Evolutionary conservation across 2,113 vertebrate genomes (phyloP).

Genomic region (Xerus inauris): DNA sequence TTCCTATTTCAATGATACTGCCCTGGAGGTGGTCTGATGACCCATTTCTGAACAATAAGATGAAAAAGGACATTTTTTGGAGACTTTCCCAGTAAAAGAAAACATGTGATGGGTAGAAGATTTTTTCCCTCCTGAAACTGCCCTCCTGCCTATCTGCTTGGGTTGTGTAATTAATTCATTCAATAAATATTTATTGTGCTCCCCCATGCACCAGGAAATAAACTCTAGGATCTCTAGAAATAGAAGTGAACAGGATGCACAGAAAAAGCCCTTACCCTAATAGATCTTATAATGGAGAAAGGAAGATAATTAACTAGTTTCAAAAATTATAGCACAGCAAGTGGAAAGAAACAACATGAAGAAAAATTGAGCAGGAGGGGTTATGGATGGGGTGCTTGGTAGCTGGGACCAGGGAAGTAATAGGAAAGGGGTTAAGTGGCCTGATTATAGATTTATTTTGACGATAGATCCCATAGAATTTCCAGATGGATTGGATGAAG

Average conservation of each 20-base stretch:
- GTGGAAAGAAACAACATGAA: not conserved
- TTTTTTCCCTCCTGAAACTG: not conserved
- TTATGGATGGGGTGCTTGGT: not conserved
- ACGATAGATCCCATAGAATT: not conserved
- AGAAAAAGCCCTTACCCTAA: not conserved
- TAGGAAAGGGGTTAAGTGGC: not conserved
- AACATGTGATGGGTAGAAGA: not conserved
- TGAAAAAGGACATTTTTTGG: not conserved
- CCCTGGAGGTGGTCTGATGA: not conserved
- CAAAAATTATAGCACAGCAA: not conserved
- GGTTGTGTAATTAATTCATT: not conserved
- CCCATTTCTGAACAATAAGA: not conserved
- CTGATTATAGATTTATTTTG: not conserved
- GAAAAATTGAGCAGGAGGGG: not conserved
- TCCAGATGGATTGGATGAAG: not conserved
- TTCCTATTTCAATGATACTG: not conserved
- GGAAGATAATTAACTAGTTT: not conserved
- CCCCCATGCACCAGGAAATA: not conserved
- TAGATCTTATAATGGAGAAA: not conserved
- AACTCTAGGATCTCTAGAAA: not conserved
- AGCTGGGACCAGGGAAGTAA: not conserved
- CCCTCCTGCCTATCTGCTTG: not conserved
- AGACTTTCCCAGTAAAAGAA: not conserved
- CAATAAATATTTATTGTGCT: not conserved
- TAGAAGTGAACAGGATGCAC: too few relatives aligned